phyloP scores from a whole-genome alignment of 1,140 invertebrate genomes.

The Latrodectus geometricus region DNA sequence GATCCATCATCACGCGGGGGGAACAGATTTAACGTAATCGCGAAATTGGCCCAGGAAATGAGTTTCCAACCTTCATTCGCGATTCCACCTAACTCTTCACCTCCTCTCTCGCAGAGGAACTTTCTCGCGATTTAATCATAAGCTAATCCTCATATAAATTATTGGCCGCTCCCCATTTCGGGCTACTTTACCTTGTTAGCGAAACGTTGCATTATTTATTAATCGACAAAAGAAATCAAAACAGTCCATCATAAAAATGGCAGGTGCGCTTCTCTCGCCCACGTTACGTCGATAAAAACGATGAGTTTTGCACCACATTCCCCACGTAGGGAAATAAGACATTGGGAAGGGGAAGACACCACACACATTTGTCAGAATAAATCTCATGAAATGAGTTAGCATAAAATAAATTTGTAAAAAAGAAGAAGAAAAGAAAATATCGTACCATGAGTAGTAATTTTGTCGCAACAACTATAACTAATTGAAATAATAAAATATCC shows the following conservation, averaged over 20 bases:
- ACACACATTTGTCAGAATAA: too few species aligned
- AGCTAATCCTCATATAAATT: constrained; percentile 54
- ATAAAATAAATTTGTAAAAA: too few species aligned
- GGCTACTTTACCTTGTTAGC: constrained; percentile 47
- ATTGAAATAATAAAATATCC: too few species aligned
- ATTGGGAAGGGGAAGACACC: too few species aligned
- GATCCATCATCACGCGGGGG: constrained; percentile 54
- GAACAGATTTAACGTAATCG: constrained; percentile 62
- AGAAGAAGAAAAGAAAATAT: too few species aligned
- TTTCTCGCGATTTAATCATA: constrained; percentile 52
- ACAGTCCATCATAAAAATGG: constrained; percentile 1
- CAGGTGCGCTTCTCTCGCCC: not conserved
- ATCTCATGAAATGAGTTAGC: too few species aligned
- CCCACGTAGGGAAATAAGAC: too few species aligned
- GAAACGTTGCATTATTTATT: constrained; percentile 53
- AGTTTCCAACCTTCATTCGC: constrained; percentile 55
- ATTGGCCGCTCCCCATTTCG: constrained; percentile 34
- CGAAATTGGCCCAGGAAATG: constrained; percentile 61
- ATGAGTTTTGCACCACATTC: too few species aligned
- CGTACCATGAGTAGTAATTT: too few species aligned
- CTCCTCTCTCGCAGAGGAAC: constrained; percentile 26
- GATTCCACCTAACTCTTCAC: constrained; percentile 40
- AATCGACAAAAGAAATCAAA: constrained; percentile 7
- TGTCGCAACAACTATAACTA: too few species aligned
- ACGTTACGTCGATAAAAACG: too few species aligned